Evolutionary conservation across 2,113 vertebrate species (phyloP).

Genomic region (Carollia perspicillata): DNA sequence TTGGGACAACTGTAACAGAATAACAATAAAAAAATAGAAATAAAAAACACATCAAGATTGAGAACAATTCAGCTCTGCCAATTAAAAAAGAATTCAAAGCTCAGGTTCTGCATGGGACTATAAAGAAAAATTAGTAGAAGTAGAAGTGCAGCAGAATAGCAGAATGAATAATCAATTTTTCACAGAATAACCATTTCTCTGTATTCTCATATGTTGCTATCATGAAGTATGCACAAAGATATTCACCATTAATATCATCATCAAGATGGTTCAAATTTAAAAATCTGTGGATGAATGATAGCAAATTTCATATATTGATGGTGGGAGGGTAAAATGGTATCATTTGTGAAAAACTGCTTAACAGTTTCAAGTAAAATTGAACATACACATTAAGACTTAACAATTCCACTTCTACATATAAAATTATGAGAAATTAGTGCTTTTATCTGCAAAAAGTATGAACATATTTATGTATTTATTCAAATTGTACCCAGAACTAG

Average conservation of each 20-base stretch:
- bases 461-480: background rate
- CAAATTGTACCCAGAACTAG: background rate
- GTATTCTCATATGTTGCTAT: background rate
- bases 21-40: no score
- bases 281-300: background rate
- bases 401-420: background rate
- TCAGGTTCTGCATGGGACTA: background rate
- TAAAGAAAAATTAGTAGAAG: background rate
- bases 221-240: background rate
- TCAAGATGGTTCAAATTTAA: conserved; percentile 3
- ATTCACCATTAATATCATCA: background rate
- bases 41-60: background rate
- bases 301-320: background rate
- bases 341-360: background rate
- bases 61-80: background rate
- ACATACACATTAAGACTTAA: background rate
- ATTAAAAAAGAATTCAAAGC: background rate
- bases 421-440: background rate
- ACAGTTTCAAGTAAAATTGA: background rate
- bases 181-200: background rate
- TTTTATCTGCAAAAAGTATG: background rate
- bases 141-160: background rate
- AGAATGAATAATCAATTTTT: background rate
- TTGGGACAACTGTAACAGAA: no score
- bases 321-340: background rate